Base-by-base conservation (phyloP, 1,140 invertebrate genomes). In the Drosophila leontia region DNA sequence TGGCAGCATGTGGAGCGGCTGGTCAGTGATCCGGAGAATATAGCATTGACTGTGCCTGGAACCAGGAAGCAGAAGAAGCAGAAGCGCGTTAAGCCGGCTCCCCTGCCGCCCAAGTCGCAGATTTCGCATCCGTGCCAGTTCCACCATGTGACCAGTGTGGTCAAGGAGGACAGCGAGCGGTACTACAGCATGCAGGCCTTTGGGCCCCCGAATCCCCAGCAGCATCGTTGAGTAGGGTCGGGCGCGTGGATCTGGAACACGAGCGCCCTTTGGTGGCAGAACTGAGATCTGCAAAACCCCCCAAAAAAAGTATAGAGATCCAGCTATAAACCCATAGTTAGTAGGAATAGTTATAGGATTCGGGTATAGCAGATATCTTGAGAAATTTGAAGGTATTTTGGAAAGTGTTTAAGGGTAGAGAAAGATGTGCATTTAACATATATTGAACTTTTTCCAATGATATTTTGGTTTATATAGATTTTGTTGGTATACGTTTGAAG, bases 61-160 rank as follows among this genome's bases (percentile, higher is more conserved):
- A 32, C 35, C 45, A 93, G 93, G 67, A 95, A 94, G 74, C 94
- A 94, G 80, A 94, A 94, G 92, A 94, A 95, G 61, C 93, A 93
- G 74, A 94, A 93, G 59, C 78, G 91, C 8, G 79, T 91, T 0
- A 94, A 94, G 86, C 94, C 94, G 51, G 91, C 93, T 7, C 94
- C 94, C 50, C 92, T 96, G 57, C 96, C 97, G 6, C 95, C 95
- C 26, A 98, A 98, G 91, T 95, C 94, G 51, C 96, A 97, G 91
- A 98, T 98, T 75, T 97, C 97, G 13, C 95, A 96, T 80, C 97
- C 97, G 0, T 98, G 97, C 91, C 96, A 96, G 82, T 98, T 98
- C 92, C 96, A 97, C 62, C 97, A 98, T 88, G 95, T 98, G 50
- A 97, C 96, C 32, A 96, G 95, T 70, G 95, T 98, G 12, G 96